Percentiles rank a stretch among this genome's conserved stretches.
Conservation (phyloP, 2,888 invertebrate genomes). For the Drosophila leonis region DNA sequence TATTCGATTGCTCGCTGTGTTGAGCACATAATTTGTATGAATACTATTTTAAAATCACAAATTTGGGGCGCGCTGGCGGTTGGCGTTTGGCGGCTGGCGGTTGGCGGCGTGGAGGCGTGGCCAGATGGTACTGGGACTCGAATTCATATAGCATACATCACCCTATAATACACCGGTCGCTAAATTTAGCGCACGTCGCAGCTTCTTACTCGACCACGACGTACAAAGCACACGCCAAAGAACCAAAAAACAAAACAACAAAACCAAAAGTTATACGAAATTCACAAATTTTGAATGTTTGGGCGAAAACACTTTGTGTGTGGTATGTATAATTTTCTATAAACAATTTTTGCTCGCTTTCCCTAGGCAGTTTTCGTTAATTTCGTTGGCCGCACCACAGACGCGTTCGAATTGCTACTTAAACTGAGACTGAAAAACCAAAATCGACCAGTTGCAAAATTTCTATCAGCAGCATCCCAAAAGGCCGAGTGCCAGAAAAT, state of each 20-base stretch:
- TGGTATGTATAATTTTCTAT: constrained; percentile 70
- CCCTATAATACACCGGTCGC: constrained; percentile 74
- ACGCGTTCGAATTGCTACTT: constrained; percentile 72
- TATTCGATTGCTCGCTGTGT: constrained; percentile 25
- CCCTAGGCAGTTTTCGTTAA: constrained; percentile 14
- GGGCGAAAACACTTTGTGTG: constrained; percentile 62
- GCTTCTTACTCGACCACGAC: constrained; percentile 39
- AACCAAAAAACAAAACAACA: constrained; percentile 24
- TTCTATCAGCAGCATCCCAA: constrained; percentile 71
- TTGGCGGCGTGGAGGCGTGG: constrained; percentile 16
- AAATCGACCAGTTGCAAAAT: constrained; percentile 60
- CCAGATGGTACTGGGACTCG: constrained; percentile 43
- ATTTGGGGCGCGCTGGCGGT: constrained; percentile 33
- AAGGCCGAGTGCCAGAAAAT: constrained; percentile 58
- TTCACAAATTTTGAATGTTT: constrained; percentile 61
- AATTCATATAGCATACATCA: constrained; percentile 61
- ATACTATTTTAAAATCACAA: constrained; percentile 46
- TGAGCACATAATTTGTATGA: constrained; percentile 37
- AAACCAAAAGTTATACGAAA: constrained; percentile 40
- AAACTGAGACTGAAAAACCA: constrained; percentile 34
- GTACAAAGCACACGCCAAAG: neutral
- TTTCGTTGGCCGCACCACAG: constrained; percentile 41
- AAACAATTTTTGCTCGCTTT: constrained; percentile 34
- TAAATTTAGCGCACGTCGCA: constrained; percentile 70
- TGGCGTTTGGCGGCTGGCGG: constrained; percentile 18